These are phyloP conservation scores for Oscarella lobularis DNA, from an alignment of 37 sponge, comb jelly and placozoan genomes.

Conservation along the genomic window DNA sequence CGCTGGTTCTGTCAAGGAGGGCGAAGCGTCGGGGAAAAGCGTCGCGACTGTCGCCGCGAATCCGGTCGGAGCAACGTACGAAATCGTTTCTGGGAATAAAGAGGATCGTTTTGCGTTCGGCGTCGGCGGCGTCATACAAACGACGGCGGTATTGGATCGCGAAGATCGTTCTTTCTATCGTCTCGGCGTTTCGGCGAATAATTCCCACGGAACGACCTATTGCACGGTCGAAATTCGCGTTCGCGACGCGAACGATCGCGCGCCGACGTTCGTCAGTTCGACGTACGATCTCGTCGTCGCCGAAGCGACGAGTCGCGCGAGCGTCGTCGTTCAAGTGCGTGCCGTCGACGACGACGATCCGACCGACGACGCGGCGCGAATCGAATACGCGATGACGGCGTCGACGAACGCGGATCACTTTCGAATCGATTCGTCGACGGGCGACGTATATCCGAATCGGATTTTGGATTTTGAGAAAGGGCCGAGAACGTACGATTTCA, in stretches of 20 bases:
- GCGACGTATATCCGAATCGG: not conserved
- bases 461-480: constrained; percentile 8
- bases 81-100: not conserved
- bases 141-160: not conserved
- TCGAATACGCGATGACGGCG: not conserved
- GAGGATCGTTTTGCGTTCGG: not conserved
- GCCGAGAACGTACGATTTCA: not conserved
- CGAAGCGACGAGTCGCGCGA: not conserved
- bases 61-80: not conserved
- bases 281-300: not conserved
- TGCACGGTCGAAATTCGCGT: not conserved
- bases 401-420: not conserved
- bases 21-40: not conserved
- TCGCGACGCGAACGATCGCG: not conserved
- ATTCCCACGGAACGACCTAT: not conserved
- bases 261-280: not conserved
- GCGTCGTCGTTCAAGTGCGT: not conserved
- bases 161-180: not conserved
- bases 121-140: not conserved
- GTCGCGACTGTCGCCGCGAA: not conserved
- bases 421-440: not conserved
- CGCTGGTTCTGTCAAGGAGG: not conserved
- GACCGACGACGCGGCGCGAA: constrained; percentile 11
- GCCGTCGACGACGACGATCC: constrained; percentile 10
- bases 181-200: not conserved